Evolutionary conservation across 2,888 invertebrate species (phyloP), one percentile per base, ranked within the genome.

Genomic region (Mesoligia furuncula): DNA sequence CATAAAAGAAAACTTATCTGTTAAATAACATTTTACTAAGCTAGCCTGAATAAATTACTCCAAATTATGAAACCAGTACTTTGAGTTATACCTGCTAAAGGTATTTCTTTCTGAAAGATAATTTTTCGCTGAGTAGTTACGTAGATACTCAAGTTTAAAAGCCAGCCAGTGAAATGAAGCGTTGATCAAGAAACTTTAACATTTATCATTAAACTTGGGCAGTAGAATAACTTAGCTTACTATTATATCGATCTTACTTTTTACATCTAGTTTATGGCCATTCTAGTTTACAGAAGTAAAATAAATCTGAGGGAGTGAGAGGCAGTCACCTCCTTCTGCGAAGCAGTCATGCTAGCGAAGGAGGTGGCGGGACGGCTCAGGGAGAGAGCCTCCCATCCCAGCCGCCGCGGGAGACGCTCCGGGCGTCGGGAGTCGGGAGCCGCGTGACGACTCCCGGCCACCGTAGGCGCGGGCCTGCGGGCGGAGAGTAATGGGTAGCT

Each of bases 201-300:
- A 78, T 79, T 78, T 57, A 73, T 75, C 75, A 70, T 77, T 65
- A 45, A 82, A 82, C 82, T 84, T 77, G 45, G 27, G 57, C 39
- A 64, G 64, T 80, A 45, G 67, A 80, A 75, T 76, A 70, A 78
- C 27, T 71, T 75, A 66, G 67, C 31, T 39, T 72, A 6, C 7
- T 13, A 48, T 5, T 42, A 39, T n/a, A 9, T 27, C 24, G 17
- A 48, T n/a, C n/a, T 13, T 42, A 24, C n/a, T 57, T 39, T 73
- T 42, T n/a, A 24, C 8, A 24, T 73, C 7, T 11, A 3, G 51
- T 9, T 24, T 24, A 13, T 48, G 48, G 5, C 4, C 31, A 31
- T 48, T 51, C 48, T 31, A 42, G 24, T 65, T 71, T 31, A 64
- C 9, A 66, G 27, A 70, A 70, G 20, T 39, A 6, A 69, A 71